Percentiles rank a stretch among this genome's conserved stretches.
phyloP scores from a whole-genome alignment of 2,888 invertebrate genomes.

The Dryomyza anilis region DNA sequence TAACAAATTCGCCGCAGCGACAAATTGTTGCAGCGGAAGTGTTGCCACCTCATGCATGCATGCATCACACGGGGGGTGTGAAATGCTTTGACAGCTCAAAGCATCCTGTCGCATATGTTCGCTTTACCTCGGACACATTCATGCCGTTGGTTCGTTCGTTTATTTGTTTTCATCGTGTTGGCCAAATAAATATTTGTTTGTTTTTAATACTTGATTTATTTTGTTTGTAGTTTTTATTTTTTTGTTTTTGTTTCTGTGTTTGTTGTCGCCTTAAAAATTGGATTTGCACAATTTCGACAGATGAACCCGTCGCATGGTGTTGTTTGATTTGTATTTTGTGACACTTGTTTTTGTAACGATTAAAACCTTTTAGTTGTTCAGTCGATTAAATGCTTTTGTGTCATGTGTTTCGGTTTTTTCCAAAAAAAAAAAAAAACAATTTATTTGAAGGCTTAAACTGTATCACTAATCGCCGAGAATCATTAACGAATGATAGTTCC shows the following conservation, averaged over 20 bases:
- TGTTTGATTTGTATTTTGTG: background rate
- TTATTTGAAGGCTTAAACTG: no score
- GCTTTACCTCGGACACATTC: no score
- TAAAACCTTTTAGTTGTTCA: slow-evolving; percentile 10
- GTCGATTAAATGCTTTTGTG: slow-evolving; percentile 20
- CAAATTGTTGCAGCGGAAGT: slow-evolving; percentile 58
- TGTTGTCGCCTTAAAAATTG: slow-evolving; percentile 42
- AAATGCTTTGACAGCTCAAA: slow-evolving; percentile 21
- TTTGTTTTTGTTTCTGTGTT: slow-evolving; percentile 34
- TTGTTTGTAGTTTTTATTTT: no score
- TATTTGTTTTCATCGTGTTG: slow-evolving; percentile 28
- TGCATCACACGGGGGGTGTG: no score
- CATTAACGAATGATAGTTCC: no score
- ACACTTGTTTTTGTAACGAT: slow-evolving; percentile 16
- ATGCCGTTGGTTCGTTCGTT: no score
- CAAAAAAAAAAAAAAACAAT: no score
- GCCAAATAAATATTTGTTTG: slow-evolving; percentile 54
- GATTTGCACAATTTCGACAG: slow-evolving; percentile 49
- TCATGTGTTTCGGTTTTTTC: no score
- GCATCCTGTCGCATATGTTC: slow-evolving; percentile 50
- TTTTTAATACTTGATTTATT: slow-evolving; percentile 51
- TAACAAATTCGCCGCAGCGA: slow-evolving; percentile 51
- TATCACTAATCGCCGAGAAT: no score
- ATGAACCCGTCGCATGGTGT: slow-evolving; percentile 37
- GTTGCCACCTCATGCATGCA: no score